Evolutionary conservation across 2,888 invertebrate species (phyloP).

Genomic region (Nemurella pictetii): DNA sequence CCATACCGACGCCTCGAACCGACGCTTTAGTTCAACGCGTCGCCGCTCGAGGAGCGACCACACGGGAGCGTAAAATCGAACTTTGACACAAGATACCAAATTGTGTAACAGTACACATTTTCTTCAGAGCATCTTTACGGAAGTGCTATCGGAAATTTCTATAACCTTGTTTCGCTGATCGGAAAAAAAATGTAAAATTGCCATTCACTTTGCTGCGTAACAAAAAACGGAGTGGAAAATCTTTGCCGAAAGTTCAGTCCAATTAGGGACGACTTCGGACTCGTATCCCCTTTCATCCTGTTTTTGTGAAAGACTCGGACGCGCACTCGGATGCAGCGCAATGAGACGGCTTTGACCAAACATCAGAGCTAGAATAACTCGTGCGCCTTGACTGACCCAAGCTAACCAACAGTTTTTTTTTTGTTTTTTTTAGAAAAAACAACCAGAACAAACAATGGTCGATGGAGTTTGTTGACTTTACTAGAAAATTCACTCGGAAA

Average conservation of each 20-base stretch:
- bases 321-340: too few relatives aligned
- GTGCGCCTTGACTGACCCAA: not conserved
- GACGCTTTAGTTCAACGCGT: not conserved
- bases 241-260: not conserved
- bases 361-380: not conserved
- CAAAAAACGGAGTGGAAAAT: not conserved
- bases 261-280: not conserved
- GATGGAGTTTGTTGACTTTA: not conserved
- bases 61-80: not conserved
- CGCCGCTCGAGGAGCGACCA: not conserved
- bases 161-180: not conserved
- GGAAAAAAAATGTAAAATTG: not conserved
- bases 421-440: not conserved
- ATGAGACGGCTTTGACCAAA: not conserved
- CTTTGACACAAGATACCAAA: not conserved
- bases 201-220: not conserved
- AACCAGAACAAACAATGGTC: not conserved
- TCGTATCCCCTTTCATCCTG: not conserved
- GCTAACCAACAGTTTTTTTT: not conserved
- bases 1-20: not conserved
- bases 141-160: not conserved
- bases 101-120: not conserved
- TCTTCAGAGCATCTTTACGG: not conserved
- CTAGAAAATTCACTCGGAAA: not conserved
- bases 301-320: not conserved